phyloP scores from a whole-genome alignment of 2,113 vertebrate genomes.

The Donacobius atricapilla region DNA sequence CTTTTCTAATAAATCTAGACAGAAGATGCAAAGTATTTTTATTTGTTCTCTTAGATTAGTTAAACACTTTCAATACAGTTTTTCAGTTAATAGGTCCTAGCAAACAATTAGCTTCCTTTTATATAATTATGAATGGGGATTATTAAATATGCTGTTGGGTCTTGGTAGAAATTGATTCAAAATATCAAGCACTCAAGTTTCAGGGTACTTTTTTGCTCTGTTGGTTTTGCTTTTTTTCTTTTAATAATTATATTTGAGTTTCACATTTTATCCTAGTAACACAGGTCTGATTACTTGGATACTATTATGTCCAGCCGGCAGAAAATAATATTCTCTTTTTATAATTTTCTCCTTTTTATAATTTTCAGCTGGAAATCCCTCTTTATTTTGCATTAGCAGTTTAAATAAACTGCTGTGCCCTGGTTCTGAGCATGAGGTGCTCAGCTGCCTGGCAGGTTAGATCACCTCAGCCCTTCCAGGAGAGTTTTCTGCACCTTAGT shows the following conservation, averaged over 20 bases:
- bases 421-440: accelerated
- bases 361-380: background rate
- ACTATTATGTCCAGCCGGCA: background rate
- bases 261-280: background rate
- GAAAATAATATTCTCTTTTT: no score
- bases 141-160: background rate
- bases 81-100: background rate
- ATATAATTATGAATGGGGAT: background rate
- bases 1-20: background rate
- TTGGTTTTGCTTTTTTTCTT: background rate
- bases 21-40: background rate
- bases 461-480: background rate
- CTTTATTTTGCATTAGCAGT: background rate
- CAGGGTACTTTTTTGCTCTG: background rate
- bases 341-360: background rate
- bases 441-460: background rate
- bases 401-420: background rate
- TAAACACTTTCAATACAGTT: background rate
- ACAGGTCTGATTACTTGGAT: background rate
- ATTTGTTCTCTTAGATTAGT: background rate
- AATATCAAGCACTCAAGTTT: background rate
- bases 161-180: background rate
- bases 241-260: background rate
- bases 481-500: background rate
- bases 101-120: background rate